phyloP scores from a whole-genome alignment of 2,797 vertebrate species.

The Scyliorhinus canicula region DNA sequence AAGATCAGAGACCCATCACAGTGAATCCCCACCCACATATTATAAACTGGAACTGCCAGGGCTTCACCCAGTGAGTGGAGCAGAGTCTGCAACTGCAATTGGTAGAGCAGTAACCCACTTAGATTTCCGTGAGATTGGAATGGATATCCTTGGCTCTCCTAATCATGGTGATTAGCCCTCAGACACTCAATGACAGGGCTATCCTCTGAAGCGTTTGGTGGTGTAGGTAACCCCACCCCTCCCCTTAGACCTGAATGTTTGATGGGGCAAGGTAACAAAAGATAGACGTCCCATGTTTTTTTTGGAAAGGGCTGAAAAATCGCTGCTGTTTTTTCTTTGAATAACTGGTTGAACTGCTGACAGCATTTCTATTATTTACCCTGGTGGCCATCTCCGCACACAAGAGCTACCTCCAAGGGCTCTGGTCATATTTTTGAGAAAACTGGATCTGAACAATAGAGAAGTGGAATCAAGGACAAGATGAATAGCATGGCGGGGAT shows the following conservation, averaged over 20 bases:
- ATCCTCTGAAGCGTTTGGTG: background rate
- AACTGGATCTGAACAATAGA: too few species aligned
- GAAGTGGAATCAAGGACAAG: too few species aligned
- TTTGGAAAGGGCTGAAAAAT: too few species aligned
- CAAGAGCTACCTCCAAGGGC: too few species aligned
- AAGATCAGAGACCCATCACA: background rate
- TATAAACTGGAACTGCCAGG: background rate
- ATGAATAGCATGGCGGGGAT: too few species aligned
- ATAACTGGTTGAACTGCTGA: too few species aligned
- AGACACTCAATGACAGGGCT: background rate
- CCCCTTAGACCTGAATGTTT: background rate
- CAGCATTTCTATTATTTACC: too few species aligned
- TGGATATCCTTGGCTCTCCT: background rate
- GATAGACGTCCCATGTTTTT: background rate
- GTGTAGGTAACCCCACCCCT: too few species aligned
- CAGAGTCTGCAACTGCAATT: background rate
- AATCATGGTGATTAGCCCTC: background rate
- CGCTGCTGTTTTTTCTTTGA: too few species aligned
- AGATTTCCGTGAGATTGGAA: background rate
- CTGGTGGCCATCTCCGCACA: too few species aligned
- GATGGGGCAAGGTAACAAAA: background rate
- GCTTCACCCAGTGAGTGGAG: background rate
- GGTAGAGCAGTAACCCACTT: too few species aligned
- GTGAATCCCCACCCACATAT: background rate
- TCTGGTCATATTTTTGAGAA: too few species aligned